A percentile compares a stretch with the other conserved stretches of the same genome.
These are phyloP conservation scores for Phocides pigmalion DNA, from an alignment of 1,140 invertebrate species.

Conservation along the genomic window DNA sequence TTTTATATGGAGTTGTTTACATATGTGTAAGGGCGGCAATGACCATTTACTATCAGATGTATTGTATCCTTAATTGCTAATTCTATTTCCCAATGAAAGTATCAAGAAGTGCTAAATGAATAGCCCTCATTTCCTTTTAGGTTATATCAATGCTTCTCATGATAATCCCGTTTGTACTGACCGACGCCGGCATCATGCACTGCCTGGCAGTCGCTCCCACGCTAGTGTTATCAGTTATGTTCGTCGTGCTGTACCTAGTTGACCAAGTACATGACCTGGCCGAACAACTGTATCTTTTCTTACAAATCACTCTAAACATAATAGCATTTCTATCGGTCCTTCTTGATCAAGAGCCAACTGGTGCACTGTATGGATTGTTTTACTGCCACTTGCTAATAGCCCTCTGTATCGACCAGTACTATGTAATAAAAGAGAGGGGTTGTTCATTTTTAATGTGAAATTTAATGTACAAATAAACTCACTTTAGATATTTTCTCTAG, in stretches of 20 bases:
- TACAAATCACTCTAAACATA: constrained; percentile 56
- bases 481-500: constrained; percentile 26
- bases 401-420: constrained; percentile 65
- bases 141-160: constrained; percentile 72
- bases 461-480: constrained; percentile 37
- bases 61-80: too few relatives aligned
- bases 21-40: too few relatives aligned
- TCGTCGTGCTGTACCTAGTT: constrained; percentile 71
- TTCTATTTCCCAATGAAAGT: too few relatives aligned
- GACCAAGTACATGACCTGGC: constrained; percentile 72
- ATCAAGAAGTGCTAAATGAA: neutral
- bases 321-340: constrained; percentile 46
- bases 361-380: constrained; percentile 61
- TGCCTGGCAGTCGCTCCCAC: constrained; percentile 69
- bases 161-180: constrained; percentile 63
- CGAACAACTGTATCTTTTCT: constrained; percentile 63
- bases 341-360: constrained; percentile 32
- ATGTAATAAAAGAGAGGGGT: constrained; percentile 64
- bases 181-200: constrained; percentile 54
- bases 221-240: constrained; percentile 65
- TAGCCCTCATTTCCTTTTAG: constrained; percentile 71
- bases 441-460: constrained; percentile 50
- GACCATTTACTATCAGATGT: too few relatives aligned
- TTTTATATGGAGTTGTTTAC: too few relatives aligned
- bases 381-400: constrained; percentile 66